Conservation (phyloP, 1,140 invertebrate species). For the Chironomus tepperi region DNA sequence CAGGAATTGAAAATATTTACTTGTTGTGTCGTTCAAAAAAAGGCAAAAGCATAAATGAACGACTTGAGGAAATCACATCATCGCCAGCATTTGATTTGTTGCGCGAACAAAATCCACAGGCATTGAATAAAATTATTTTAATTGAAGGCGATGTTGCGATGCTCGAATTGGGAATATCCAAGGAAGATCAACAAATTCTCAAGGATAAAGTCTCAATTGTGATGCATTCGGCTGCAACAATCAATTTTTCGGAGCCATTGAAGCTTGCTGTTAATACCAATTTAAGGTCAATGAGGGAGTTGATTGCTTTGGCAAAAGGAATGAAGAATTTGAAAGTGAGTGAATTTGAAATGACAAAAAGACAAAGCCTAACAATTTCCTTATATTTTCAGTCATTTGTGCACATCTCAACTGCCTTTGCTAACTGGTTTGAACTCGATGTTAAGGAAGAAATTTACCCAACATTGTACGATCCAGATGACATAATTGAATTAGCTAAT, state of each 20-base stretch:
- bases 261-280: slow-evolving; percentile 57
- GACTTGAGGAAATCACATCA: slow-evolving; percentile 46
- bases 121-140: slow-evolving; percentile 52
- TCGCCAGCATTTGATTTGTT: slow-evolving; percentile 47
- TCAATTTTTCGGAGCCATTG: slow-evolving; percentile 60
- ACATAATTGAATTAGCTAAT: slow-evolving; percentile 44
- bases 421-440: slow-evolving; percentile 49
- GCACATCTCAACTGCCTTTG: slow-evolving; percentile 61
- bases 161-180: slow-evolving; percentile 43
- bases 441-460: slow-evolving; percentile 61
- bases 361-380: no score
- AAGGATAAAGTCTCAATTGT: slow-evolving; percentile 55
- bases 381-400: slow-evolving; percentile 50
- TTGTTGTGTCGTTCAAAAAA: slow-evolving; percentile 69
- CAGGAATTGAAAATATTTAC: slow-evolving; percentile 61
- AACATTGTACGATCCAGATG: slow-evolving; percentile 51
- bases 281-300: slow-evolving; percentile 53
- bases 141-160: slow-evolving; percentile 53
- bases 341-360: no score
- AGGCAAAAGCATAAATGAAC: slow-evolving; percentile 57
- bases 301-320: slow-evolving; percentile 52
- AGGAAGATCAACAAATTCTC: slow-evolving; percentile 37
- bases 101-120: slow-evolving; percentile 51
- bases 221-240: slow-evolving; percentile 61
- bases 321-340: slow-evolving; percentile 54